Evolutionary conservation across 2,797 vertebrate genomes (phyloP), one percentile per base, ranked within the genome.

Genomic region (Chelonia mydas): DNA sequence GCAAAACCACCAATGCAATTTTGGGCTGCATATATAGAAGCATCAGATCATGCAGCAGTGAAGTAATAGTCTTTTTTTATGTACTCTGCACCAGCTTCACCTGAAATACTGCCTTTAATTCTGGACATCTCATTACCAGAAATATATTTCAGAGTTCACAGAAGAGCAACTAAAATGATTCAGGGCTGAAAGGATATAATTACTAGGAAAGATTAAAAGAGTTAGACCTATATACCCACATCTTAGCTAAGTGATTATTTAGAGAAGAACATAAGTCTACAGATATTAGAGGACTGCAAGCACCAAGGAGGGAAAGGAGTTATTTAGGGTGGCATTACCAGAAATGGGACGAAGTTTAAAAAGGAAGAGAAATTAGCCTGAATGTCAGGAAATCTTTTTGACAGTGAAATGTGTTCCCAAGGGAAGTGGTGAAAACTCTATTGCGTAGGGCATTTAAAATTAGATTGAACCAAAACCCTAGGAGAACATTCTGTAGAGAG

Each of bases 111-210:
- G 16, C 80, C 27, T 78, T 55, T 81, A 86, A 45, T 49, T 83
- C 76, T 90, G 92, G 57, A 5, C 83, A 90, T 76, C 25, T 90
- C 54, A 94, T 88, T 83, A 94, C 28, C 47, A 84, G 82, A 86
- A 80, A 91, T 86, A 23, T 84, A 92, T 94, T 92, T 95, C 76
- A 11, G 68, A 93, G 84, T 91, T 91, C 84, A 96, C 90, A 96
- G 91, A 91, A 94, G 80, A 94, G 89, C 65, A 19, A 57, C 90
- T 45, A 90, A 88, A 84, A 51, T 25, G 89, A 17, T 85, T 89
- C 1, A 1, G 19, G 77, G 33, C 37, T 86, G 86, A 90, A 95
- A 28, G 77, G 47, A 84, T 96, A 3, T 93, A 96, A 90, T 96
- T 97, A 92, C 82, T 83, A 86, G 49, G 55, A 96, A 96, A 49